phyloP scores from a whole-genome alignment of 37 sponge, comb jelly and placozoan species.

The Theonella swinhoei region DNA sequence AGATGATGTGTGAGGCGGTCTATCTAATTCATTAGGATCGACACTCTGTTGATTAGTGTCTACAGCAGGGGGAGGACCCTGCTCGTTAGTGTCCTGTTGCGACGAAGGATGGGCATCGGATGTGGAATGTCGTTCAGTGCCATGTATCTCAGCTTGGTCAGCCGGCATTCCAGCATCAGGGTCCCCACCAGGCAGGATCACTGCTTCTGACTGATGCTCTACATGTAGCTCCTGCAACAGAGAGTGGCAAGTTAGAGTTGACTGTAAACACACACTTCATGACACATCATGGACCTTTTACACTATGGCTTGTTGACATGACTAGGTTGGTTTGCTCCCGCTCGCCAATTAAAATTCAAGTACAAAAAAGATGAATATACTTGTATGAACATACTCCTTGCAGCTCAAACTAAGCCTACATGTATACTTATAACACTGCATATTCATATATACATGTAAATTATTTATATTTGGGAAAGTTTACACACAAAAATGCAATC shows the following conservation, averaged over 20 bases:
- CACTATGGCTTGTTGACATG: too few species aligned
- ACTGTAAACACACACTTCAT: too few species aligned
- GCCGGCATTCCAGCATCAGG: slow-evolving; percentile 75
- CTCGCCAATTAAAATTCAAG: too few species aligned
- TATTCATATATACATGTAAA: too few species aligned
- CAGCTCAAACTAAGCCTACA: too few species aligned
- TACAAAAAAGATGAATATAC: too few species aligned
- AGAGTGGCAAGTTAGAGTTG: not conserved
- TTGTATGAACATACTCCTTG: too few species aligned
- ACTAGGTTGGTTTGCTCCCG: too few species aligned
- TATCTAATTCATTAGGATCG: not conserved
- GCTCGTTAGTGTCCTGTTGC: not conserved
- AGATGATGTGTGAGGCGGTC: not conserved
- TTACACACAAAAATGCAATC: too few species aligned
- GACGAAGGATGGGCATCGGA: not conserved
- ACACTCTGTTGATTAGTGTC: not conserved
- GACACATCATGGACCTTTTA: too few species aligned
- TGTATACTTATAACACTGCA: too few species aligned
- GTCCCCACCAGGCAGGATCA: slow-evolving; percentile 69
- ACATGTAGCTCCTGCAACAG: slow-evolving; percentile 34
- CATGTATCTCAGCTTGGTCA: slow-evolving; percentile 47
- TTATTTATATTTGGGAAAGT: too few species aligned
- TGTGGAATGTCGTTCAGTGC: slow-evolving; percentile 24
- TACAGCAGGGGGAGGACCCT: not conserved
- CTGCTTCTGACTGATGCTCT: slow-evolving; percentile 32